Evolutionary conservation across 2,113 vertebrate genomes (phyloP), one percentile per base, ranked within the genome.

Genomic region (Trachemys scripta): DNA sequence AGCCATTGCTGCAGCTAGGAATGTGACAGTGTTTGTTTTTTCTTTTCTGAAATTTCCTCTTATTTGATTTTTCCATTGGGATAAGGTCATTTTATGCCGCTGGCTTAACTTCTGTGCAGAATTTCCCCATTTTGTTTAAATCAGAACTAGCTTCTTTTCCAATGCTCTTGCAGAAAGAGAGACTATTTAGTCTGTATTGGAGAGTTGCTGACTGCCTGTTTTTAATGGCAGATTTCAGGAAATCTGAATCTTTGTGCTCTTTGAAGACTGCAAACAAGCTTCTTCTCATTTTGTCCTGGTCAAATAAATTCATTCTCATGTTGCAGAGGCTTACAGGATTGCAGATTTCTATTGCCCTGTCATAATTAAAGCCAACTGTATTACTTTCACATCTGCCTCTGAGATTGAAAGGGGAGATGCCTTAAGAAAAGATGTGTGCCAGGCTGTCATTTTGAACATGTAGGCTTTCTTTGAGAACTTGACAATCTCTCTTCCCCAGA

Each of bases 291-390:
- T 96, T 89, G 20, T 51, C 20, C 13, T 47, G 79, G 27, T 17
- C 1, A 3, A 31, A 38, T 47, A 81, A 22, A n/a, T 85, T 20
- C 35, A 29, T 87, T 85, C 31, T 94, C 0, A 3, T 16, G 19
- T 85, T 57, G 76, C 0, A 0, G 22, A 79, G 82, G 10, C 20
- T 3, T 78, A 38, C 27, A 51, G 78, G 82, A 89, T 88, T 95
- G 78, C 84, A 86, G 69, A 22, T 91, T 16, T 53, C 57, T 88
- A 29, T 62, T 91, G 86, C 89, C 59, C 86, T 95, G 86, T 94
- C 82, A 79, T 85, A 95, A 95, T 90, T 51, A 93, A 94, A 38
- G 4, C 19, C n/a, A 72, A 38, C 51, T 95, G 84, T 89, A 90
- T 85, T 25, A 80, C 80, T 89, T 90, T 92, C 25, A 2, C 91